Conservation (phyloP, 2,797 vertebrate genomes). For the Orestias chungarensis region DNA sequence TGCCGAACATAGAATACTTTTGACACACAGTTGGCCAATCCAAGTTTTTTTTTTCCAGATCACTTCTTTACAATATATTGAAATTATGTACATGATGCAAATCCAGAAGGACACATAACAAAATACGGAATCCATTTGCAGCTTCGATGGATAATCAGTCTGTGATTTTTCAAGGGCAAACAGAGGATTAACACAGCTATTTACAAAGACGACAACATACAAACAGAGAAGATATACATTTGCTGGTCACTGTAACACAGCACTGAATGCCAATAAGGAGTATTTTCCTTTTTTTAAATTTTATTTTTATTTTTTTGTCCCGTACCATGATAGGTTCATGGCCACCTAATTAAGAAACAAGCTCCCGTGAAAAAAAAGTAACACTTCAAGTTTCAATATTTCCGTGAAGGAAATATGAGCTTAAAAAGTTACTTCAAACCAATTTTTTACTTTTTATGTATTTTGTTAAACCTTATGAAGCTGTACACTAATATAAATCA, state of each 20-base stretch:
- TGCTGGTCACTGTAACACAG: slow-evolving; percentile 83
- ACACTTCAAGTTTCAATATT: slow-evolving; percentile 53
- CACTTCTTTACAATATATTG: slow-evolving; percentile 89
- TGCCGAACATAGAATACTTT: slow-evolving; percentile 83
- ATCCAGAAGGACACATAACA: slow-evolving; percentile 85
- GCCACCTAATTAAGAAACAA: slow-evolving; percentile 42
- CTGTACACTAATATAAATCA: slow-evolving; percentile 58
- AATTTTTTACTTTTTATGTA: slow-evolving; percentile 38
- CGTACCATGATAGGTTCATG: slow-evolving; percentile 49
- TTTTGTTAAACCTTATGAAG: slow-evolving; percentile 37
- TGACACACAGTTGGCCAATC: slow-evolving; percentile 84
- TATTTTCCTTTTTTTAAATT: slow-evolving; percentile 46
- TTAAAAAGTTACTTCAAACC: slow-evolving; percentile 48
- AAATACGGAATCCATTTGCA: slow-evolving; percentile 82
- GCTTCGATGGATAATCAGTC: slow-evolving; percentile 32
- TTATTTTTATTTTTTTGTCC: slow-evolving; percentile 27
- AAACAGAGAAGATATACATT: slow-evolving; percentile 78
- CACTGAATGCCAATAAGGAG: slow-evolving; percentile 69
- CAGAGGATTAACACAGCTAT: slow-evolving; percentile 78
- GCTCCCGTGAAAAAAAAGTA: slow-evolving; percentile 56
- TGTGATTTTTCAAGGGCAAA: slow-evolving; percentile 78
- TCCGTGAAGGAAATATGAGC: slow-evolving; percentile 34
- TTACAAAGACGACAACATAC: slow-evolving; percentile 86
- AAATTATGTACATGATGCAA: slow-evolving; percentile 78
- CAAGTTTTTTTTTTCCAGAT: slow-evolving; percentile 61